Percentiles rank a stretch among this genome's conserved stretches.
Evolutionary conservation across 2,888 invertebrate genomes (phyloP).

Genomic region (Xylocampa areola): DNA sequence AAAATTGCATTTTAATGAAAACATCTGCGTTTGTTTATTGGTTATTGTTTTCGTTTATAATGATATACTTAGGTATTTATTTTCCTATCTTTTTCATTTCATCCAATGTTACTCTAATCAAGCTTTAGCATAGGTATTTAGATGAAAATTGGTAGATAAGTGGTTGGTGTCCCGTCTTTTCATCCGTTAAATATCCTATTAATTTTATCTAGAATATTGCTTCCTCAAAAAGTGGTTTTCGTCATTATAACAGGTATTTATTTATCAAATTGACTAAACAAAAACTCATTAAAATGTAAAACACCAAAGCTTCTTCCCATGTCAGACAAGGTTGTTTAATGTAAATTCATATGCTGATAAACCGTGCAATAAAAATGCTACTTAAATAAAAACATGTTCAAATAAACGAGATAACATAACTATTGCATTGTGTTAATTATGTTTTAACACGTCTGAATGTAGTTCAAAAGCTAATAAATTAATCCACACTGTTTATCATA

Average conservation of each 20-base stretch:
- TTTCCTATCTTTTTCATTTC: too few species aligned
- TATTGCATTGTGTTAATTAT: constrained; percentile 11
- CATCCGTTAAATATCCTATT: too few species aligned
- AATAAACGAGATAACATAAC: constrained; percentile 38
- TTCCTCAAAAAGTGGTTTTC: not conserved
- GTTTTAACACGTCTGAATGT: constrained; percentile 3
- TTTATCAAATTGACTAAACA: constrained; percentile 35
- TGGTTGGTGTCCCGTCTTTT: too few species aligned
- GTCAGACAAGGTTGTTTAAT: constrained; percentile 33
- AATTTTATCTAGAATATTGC: too few species aligned
- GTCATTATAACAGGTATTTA: constrained; percentile 22
- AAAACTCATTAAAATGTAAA: constrained; percentile 7
- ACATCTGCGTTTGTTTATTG: too few species aligned
- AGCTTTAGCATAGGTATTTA: too few species aligned
- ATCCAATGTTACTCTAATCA: too few species aligned
- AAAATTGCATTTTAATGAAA: too few species aligned
- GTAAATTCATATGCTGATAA: constrained; percentile 46
- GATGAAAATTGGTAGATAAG: too few species aligned
- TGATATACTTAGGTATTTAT: too few species aligned
- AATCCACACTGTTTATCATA: constrained; percentile 12
- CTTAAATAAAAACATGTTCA: constrained; percentile 41
- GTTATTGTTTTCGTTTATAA: too few species aligned
- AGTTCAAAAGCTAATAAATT: constrained; percentile 18
- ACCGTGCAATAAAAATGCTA: constrained; percentile 44
- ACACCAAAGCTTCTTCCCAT: constrained; percentile 22